A percentile compares a stretch with the other conserved stretches of the same genome.
phyloP scores from a whole-genome alignment of 2,888 invertebrate genomes.

The Noctua comes region DNA sequence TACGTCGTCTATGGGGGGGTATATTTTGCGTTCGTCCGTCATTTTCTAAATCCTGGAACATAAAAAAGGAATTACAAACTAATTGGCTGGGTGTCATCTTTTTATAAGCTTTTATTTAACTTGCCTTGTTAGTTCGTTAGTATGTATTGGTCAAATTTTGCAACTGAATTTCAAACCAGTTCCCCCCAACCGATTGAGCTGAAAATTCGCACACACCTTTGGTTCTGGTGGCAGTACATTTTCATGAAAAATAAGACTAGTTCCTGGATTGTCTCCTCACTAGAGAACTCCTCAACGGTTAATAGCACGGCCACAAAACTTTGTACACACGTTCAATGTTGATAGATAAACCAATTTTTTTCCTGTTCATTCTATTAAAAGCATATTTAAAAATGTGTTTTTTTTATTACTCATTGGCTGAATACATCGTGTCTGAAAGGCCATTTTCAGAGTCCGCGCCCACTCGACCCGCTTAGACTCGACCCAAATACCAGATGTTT shows the following conservation, averaged over 20 bases:
- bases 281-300: background rate
- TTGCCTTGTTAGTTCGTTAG: background rate
- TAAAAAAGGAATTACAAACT: background rate
- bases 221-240: background rate
- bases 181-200: background rate
- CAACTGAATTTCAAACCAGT: background rate
- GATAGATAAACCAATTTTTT: too few species aligned
- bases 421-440: too few species aligned
- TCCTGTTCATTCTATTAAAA: too few species aligned
- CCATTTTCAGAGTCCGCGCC: too few species aligned
- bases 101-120: background rate
- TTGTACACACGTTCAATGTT: too few species aligned
- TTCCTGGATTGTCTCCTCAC: background rate
- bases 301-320: too few species aligned
- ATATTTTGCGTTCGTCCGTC: constrained; percentile 8
- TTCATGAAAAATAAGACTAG: background rate
- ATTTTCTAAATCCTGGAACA: constrained; percentile 16
- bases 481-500: too few species aligned
- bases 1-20: background rate
- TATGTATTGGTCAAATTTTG: background rate
- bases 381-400: too few species aligned
- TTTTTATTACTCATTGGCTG: too few species aligned
- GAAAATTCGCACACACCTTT: background rate
- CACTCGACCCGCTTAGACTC: too few species aligned
- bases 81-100: background rate